A percentile compares a stretch with the other conserved stretches of the same genome.
These are phyloP conservation scores for Aramus guarauna DNA, from an alignment of 2,113 vertebrate species.

Conservation along the genomic window DNA sequence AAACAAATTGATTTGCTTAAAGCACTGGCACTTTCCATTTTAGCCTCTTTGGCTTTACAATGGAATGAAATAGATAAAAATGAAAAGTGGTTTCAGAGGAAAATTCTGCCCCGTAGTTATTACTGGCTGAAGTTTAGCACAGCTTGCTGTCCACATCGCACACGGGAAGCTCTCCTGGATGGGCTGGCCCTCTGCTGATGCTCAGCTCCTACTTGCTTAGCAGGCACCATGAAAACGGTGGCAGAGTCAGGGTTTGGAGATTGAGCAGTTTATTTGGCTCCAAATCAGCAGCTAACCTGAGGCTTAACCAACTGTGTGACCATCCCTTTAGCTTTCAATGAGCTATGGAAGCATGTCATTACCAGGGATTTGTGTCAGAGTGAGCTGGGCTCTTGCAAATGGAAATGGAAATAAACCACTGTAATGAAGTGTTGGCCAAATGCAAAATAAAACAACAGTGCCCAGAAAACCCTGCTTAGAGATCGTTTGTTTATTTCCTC, in stretches of 20 bases:
- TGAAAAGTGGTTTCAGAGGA: background rate
- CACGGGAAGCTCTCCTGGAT: background rate
- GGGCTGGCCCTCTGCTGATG: background rate
- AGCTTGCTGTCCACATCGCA: background rate
- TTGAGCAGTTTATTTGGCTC: background rate
- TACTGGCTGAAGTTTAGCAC: background rate
- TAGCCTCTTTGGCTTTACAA: background rate
- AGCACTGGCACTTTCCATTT: background rate
- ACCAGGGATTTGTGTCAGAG: background rate
- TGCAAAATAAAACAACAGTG: background rate
- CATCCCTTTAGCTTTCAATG: background rate
- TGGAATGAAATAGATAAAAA: background rate
- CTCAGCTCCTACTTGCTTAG: background rate
- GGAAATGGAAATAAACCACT: background rate
- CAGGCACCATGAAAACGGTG: background rate
- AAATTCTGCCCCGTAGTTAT: background rate
- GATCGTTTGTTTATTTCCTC: background rate
- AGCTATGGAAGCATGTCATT: background rate
- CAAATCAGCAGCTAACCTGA: background rate
- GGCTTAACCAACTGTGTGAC: background rate
- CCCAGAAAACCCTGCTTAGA: background rate
- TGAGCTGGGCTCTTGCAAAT: background rate
- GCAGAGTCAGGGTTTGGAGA: background rate
- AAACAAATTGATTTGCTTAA: background rate
- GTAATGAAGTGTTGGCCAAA: background rate